A percentile compares a stretch with the other conserved stretches of the same genome.
These are phyloP conservation scores for Daboia siamensis DNA, from an alignment of 2,113 vertebrate genomes.

Conservation along the genomic window DNA sequence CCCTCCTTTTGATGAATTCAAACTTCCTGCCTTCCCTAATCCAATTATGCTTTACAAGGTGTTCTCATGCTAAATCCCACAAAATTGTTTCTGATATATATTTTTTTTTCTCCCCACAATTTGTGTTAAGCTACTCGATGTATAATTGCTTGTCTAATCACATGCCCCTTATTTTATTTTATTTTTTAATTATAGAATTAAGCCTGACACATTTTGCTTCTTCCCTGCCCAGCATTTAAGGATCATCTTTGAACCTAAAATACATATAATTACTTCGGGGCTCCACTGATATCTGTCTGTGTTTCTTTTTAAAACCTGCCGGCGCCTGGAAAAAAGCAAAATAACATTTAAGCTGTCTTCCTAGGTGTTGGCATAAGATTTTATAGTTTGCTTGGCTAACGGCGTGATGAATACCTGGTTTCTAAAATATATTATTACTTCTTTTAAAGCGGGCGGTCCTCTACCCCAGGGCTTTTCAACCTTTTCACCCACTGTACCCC, in stretches of 20 bases:
- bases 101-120: conserved; percentile 37
- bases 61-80: conserved; percentile 63
- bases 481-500: too few relatives aligned
- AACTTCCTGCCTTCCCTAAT: conserved; percentile 64
- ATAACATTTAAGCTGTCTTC: background rate
- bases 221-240: conserved; percentile 16
- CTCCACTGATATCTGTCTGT: background rate
- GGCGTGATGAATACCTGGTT: background rate
- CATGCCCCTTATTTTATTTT: conserved; percentile 50
- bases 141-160: conserved; percentile 68
- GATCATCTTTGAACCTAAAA: conserved; percentile 53
- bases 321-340: background rate
- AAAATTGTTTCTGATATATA: conserved; percentile 68
- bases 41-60: conserved; percentile 70
- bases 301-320: background rate
- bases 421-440: background rate
- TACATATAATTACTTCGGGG: conserved; percentile 33
- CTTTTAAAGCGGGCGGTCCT: too few relatives aligned
- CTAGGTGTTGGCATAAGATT: fast-evolving
- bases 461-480: too few relatives aligned
- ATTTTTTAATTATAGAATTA: conserved; percentile 46
- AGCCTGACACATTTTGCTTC: conserved; percentile 42
- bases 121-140: conserved; percentile 65
- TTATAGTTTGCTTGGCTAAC: background rate
- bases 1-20: conserved; percentile 62